A percentile compares a stretch with the other conserved stretches of the same genome.
Evolutionary conservation across 2,797 vertebrate species (phyloP).

Genomic region (Scarus forsteni): DNA sequence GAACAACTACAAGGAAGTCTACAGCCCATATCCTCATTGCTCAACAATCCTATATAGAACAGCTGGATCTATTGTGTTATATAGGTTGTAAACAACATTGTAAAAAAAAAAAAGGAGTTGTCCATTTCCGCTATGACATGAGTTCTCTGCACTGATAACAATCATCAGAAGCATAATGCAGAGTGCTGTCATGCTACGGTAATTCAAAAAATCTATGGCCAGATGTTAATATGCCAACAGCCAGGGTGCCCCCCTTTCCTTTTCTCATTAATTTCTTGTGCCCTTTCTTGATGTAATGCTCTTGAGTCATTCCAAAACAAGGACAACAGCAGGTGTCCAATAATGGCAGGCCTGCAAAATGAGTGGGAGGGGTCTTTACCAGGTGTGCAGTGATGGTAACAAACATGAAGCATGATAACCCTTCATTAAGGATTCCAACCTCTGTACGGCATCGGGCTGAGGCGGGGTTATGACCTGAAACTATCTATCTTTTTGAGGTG

Average conservation of each 20-base stretch:
- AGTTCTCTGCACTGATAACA: constrained; percentile 73
- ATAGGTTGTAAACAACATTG: constrained; percentile 50
- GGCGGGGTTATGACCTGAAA: constrained; percentile 58
- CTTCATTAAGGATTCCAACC: constrained; percentile 84
- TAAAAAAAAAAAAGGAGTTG: constrained; percentile 33
- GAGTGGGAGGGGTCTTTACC: constrained; percentile 70
- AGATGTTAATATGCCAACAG: constrained; percentile 75
- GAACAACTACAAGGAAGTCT: constrained; percentile 11
- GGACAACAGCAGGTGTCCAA: constrained; percentile 78
- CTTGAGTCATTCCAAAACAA: constrained; percentile 77
- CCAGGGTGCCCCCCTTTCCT: constrained; percentile 70
- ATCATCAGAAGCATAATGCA: constrained; percentile 70
- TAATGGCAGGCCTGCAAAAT: constrained; percentile 72
- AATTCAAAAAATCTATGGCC: constrained; percentile 67
- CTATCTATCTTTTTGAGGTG: constrained; percentile 46
- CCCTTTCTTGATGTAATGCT: constrained; percentile 74
- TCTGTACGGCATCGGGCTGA: constrained; percentile 58
- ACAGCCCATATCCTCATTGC: constrained; percentile 10
- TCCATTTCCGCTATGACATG: constrained; percentile 38
- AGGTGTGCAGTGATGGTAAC: constrained; percentile 82
- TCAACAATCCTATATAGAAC: constrained; percentile 15
- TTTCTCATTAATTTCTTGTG: constrained; percentile 75
- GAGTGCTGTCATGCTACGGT: constrained; percentile 67
- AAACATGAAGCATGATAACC: constrained; percentile 75
- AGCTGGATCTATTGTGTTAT: constrained; percentile 38